Conservation (phyloP, 2,888 invertebrate species). For the Polia nebulosa region DNA sequence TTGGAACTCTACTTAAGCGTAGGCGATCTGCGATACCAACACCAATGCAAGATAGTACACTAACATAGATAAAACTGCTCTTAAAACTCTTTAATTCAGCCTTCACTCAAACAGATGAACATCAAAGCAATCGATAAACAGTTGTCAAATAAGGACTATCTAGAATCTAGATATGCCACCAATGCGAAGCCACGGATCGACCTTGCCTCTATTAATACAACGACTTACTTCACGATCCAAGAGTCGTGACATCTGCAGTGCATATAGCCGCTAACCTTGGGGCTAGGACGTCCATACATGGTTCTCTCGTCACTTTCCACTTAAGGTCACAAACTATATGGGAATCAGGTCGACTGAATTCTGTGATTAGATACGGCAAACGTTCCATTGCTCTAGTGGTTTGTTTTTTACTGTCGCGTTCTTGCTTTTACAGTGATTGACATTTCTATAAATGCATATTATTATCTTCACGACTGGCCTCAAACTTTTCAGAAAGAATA, state of each 20-base stretch:
- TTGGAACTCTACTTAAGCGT: slow-evolving; percentile 25
- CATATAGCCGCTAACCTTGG: slow-evolving; percentile 71
- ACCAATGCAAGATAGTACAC: slow-evolving; percentile 15
- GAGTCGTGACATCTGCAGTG: slow-evolving; percentile 77
- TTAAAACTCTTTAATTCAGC: slow-evolving; percentile 11
- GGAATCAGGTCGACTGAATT: slow-evolving; percentile 60
- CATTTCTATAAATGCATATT: not conserved
- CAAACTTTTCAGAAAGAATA: not conserved
- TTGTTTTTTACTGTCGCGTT: slow-evolving; percentile 38
- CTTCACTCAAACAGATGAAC: slow-evolving; percentile 25
- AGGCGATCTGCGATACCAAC: slow-evolving; percentile 25
- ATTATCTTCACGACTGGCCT: slow-evolving; percentile 10
- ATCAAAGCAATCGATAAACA: slow-evolving; percentile 52
- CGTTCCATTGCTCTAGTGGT: slow-evolving; percentile 26
- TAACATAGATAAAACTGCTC: slow-evolving; percentile 16
- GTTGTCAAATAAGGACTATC: slow-evolving; percentile 66
- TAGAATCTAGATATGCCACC: slow-evolving; percentile 57
- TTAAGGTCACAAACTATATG: slow-evolving; percentile 56
- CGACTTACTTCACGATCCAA: slow-evolving; percentile 72
- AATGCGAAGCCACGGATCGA: slow-evolving; percentile 71
- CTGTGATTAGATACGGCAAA: slow-evolving; percentile 52
- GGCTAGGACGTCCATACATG: slow-evolving; percentile 73
- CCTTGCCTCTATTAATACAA: slow-evolving; percentile 85
- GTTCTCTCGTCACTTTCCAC: slow-evolving; percentile 64
- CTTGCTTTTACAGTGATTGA: slow-evolving; percentile 7